Percentiles rank a stretch among this genome's conserved stretches.
phyloP scores from a whole-genome alignment of 2,797 vertebrate species.

The Pangasius djambal region DNA sequence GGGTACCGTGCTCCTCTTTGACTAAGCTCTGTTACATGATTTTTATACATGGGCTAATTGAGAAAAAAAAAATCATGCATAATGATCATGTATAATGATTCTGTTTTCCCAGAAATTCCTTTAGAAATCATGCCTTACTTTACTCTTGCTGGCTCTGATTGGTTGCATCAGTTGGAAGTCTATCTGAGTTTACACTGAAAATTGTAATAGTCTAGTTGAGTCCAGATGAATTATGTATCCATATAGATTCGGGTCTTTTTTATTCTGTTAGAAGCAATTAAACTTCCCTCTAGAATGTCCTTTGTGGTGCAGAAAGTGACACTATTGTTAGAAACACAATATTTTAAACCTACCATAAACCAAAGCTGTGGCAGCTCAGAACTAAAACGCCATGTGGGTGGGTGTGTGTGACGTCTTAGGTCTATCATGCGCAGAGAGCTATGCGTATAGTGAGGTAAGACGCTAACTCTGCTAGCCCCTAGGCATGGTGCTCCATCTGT shows the following conservation, averaged over 20 bases:
- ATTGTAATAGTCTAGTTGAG: neutral
- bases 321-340: conserved; percentile 8
- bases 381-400: conserved; percentile 13
- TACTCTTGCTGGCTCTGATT: neutral
- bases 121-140: neutral
- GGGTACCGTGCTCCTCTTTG: conserved; percentile 28
- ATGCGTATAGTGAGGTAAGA: conserved; percentile 6
- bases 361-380: neutral
- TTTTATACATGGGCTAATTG: conserved; percentile 2
- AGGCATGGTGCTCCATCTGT: conserved; percentile 78
- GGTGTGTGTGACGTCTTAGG: conserved; percentile 27
- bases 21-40: neutral
- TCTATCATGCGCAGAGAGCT: conserved; percentile 28
- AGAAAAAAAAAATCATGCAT: neutral
- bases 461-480: conserved; percentile 48
- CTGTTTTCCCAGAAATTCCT: neutral
- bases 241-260: neutral
- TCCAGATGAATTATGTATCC: neutral
- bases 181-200: neutral
- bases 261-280: neutral
- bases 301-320: neutral
- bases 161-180: neutral
- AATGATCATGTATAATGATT: neutral
- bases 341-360: conserved; percentile 15
- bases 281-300: neutral